Percentiles rank a stretch among this genome's conserved stretches.
Evolutionary conservation across 2,797 vertebrate genomes (phyloP).

Genomic region (Hydrolagus colliei): DNA sequence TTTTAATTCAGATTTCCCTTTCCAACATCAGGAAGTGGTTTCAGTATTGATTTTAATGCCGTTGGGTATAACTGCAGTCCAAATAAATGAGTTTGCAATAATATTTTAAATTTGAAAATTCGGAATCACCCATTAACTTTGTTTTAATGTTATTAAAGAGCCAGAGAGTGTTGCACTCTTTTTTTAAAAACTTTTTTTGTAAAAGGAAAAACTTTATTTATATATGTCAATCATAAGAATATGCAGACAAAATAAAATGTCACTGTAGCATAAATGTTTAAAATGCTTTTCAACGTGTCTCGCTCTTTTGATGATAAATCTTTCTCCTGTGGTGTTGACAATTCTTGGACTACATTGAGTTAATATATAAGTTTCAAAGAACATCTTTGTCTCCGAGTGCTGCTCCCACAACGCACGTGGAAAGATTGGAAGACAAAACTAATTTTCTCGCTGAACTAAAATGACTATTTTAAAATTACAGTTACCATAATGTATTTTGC

Average conservation of each 20-base stretch:
- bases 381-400: background rate
- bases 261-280: no score
- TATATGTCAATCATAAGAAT: background rate
- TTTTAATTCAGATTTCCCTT: no score
- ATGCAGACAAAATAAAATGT: background rate
- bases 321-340: background rate
- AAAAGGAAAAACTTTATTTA: background rate
- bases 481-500: background rate
- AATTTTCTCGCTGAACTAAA: background rate
- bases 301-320: background rate
- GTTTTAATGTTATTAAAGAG: no score
- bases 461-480: background rate
- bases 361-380: conserved; percentile 6
- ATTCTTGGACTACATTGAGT: background rate
- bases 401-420: background rate
- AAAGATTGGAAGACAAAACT: background rate
- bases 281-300: background rate
- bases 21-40: no score
- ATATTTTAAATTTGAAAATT: no score
- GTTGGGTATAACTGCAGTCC: no score
- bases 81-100: no score
- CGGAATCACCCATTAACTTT: no score
- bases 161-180: no score
- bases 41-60: no score
- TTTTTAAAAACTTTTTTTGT: no score